A percentile compares a stretch with the other conserved stretches of the same genome.
These are phyloP conservation scores for Aromia moschata DNA, from an alignment of 2,888 invertebrate species.

Conservation along the genomic window DNA sequence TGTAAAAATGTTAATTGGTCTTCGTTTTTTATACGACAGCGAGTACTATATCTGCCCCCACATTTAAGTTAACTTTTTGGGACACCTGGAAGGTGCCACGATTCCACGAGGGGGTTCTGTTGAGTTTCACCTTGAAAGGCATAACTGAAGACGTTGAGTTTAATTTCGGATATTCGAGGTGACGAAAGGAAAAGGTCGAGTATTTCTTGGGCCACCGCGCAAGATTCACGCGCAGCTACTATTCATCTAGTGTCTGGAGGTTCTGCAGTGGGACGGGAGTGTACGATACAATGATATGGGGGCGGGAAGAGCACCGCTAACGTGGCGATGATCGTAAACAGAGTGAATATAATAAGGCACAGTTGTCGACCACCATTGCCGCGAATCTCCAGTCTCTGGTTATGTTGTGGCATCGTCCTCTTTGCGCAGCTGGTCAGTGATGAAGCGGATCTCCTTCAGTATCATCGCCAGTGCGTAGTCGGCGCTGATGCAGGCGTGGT, in stretches of 20 bases:
- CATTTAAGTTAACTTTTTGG: too few relatives aligned
- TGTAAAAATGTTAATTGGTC: too few relatives aligned
- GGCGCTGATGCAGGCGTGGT: conserved; percentile 88
- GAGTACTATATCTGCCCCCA: too few relatives aligned
- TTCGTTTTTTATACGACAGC: too few relatives aligned
- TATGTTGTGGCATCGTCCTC: conserved; percentile 94
- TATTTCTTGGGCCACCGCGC: conserved; percentile 7
- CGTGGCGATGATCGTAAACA: conserved; percentile 97
- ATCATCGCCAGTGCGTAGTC: conserved; percentile 95
- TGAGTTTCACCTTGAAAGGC: too few relatives aligned
- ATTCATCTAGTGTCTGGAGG: conserved; percentile 34
- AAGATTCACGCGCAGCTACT: conserved; percentile 34
- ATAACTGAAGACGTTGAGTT: neutral
- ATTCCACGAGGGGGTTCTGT: too few relatives aligned
- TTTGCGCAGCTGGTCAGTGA: conserved; percentile 93
- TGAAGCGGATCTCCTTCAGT: conserved; percentile 92
- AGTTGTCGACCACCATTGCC: conserved; percentile 99
- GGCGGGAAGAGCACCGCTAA: conserved; percentile 97
- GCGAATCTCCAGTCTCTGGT: conserved; percentile 99
- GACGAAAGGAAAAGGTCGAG: neutral
- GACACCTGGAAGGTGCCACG: too few relatives aligned
- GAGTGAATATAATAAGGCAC: conserved; percentile 99
- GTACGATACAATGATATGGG: conserved; percentile 94
- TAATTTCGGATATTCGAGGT: neutral
- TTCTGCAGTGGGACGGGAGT: conserved; percentile 56